Conservation (phyloP, 2,113 vertebrate genomes). For the Cheilinus undulatus region DNA sequence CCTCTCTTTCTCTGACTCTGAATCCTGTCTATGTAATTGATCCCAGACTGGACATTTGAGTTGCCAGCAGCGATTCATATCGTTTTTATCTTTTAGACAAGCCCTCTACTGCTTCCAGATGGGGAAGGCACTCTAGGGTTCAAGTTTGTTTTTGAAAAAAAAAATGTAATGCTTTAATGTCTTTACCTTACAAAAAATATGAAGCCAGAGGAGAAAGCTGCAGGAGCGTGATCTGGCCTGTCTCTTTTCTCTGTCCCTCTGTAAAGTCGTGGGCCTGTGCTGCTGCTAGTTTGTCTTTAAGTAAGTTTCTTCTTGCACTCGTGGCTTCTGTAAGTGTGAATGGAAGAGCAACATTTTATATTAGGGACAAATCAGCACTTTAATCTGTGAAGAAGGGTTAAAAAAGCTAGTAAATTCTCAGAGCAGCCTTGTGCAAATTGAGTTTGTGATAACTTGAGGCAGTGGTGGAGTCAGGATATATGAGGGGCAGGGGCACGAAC, state of each 20-base stretch:
- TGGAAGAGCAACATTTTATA: slow-evolving; percentile 31
- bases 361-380: slow-evolving; percentile 29
- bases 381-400: slow-evolving; percentile 17
- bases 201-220: slow-evolving; percentile 22
- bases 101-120: slow-evolving; percentile 84
- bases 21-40: slow-evolving; percentile 84
- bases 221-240: slow-evolving; percentile 9
- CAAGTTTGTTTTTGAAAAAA: slow-evolving; percentile 76
- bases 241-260: slow-evolving; percentile 18
- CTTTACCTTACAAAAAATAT: slow-evolving; percentile 71
- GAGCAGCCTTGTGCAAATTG: no score
- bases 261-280: slow-evolving; percentile 15
- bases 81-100: slow-evolving; percentile 85
- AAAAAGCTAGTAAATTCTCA: slow-evolving; percentile 4
- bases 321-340: slow-evolving; percentile 38
- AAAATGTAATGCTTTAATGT: slow-evolving; percentile 79
- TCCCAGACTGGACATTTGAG: slow-evolving; percentile 84
- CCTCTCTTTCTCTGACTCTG: slow-evolving; percentile 43
- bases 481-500: no score
- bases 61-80: slow-evolving; percentile 85
- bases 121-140: slow-evolving; percentile 76
- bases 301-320: slow-evolving; percentile 43
- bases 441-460: no score
- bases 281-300: slow-evolving; percentile 36
- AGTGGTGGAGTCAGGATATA: no score